phyloP scores from a whole-genome alignment of 2,888 invertebrate genomes.

The Miltochrista miniata region DNA sequence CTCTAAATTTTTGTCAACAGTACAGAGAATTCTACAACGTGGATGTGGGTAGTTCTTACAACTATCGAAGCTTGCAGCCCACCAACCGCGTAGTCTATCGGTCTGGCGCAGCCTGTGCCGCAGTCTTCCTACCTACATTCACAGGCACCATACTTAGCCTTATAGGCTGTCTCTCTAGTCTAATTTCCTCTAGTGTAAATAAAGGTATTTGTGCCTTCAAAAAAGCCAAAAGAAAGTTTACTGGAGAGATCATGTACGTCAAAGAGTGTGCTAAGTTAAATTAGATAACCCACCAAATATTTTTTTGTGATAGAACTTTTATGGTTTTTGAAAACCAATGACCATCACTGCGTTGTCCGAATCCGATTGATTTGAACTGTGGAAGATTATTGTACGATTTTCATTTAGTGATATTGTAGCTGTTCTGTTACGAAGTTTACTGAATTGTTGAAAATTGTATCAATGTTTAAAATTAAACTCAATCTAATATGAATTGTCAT shows the following conservation, averaged over 20 bases:
- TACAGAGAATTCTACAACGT: slow-evolving; percentile 63
- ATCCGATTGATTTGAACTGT: too few species aligned
- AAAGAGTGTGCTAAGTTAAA: slow-evolving; percentile 6
- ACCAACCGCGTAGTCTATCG: slow-evolving; percentile 66
- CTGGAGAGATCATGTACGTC: slow-evolving; percentile 34
- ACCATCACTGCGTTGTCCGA: too few species aligned
- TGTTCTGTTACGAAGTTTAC: too few species aligned
- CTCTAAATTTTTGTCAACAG: slow-evolving; percentile 39
- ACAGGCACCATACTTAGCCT: slow-evolving; percentile 46
- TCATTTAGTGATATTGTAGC: too few species aligned
- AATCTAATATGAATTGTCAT: too few species aligned
- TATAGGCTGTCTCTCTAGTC: slow-evolving; percentile 50
- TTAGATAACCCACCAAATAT: not conserved
- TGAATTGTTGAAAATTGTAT: too few species aligned
- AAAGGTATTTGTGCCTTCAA: slow-evolving; percentile 53
- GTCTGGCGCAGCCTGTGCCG: slow-evolving; percentile 56
- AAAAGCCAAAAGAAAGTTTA: slow-evolving; percentile 56
- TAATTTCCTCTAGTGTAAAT: slow-evolving; percentile 44
- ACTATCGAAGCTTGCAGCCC: slow-evolving; percentile 73
- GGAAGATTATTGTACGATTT: too few species aligned
- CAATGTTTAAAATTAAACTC: too few species aligned
- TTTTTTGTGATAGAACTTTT: too few species aligned
- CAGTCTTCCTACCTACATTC: slow-evolving; percentile 47
- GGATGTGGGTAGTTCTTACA: slow-evolving; percentile 65
- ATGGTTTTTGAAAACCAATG: too few species aligned